Base-by-base conservation (phyloP, 1,140 invertebrate species). In the Leptinotarsa lineolata region DNA sequence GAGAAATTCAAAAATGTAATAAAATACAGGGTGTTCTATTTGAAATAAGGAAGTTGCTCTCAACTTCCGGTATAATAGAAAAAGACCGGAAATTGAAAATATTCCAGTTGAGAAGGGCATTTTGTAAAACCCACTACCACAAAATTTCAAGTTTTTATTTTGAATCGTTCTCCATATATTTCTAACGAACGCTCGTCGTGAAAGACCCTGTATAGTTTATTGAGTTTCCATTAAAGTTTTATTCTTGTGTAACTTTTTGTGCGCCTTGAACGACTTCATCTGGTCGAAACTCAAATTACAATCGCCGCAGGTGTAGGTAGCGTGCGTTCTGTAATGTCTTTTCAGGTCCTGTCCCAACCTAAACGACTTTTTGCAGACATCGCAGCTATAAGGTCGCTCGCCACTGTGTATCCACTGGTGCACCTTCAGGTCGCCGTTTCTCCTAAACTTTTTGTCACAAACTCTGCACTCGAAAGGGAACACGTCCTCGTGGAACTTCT, bases 401-500 rank as follows among this genome's bases (percentile, higher is more conserved):
- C 80, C 81, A 0, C 77, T 82, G 75, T 84, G 83, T 22, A 77
- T 54, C 68, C 76, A 74, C 44, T 67, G 68, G 69, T 84, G 83
- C 12, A 78, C 58, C 64, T 79, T 81, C n/a, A 82, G 76, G 39
- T 81, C 78, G 20, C 75, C 70, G 13, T 69, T 68, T 12, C 78
- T 65, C 30, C 77, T 70, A 59, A 77, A 82, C 59, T 78, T 81
- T 44, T 81, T 81, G 16, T 65, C 75, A 46, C 81, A 83, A 8
- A 98, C 95, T 84, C 98, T 96, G 87, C 98, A 99, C 2, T 94
- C 93, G 83, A 97, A 99, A 6, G 68, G 70, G 65, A 72, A 78
- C 58, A 65, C 72, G 64, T 99, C 95, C 1, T 96, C 98, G 84
- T 99, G 98, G 5, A 96, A 99, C 78, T 96, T 88, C 86, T 98